These are phyloP conservation scores for Germaria angustata DNA, from an alignment of 2,888 invertebrate species.

Conservation along the genomic window DNA sequence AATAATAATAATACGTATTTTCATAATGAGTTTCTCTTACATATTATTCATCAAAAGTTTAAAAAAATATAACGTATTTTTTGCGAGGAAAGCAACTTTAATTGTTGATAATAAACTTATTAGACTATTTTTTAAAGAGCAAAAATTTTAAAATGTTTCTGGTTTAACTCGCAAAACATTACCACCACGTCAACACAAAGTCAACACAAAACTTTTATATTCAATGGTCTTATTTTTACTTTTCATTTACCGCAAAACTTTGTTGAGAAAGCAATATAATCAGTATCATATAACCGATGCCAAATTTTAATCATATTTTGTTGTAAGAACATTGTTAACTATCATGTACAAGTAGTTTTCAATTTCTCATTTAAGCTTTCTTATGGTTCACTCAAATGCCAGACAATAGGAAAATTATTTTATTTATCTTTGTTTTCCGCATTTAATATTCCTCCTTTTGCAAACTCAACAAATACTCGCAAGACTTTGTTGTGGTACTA, in stretches of 20 bases:
- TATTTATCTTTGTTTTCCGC: slow-evolving; percentile 27
- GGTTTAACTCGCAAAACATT: too few relatives aligned
- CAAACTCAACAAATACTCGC: slow-evolving; percentile 10
- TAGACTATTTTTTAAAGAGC: too few relatives aligned
- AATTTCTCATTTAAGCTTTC: neutral
- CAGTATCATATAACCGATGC: too few relatives aligned
- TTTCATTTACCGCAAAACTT: neutral
- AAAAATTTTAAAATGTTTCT: too few relatives aligned
- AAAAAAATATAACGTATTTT: too few relatives aligned
- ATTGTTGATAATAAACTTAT: too few relatives aligned
- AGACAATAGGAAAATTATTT: neutral
- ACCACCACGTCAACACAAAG: too few relatives aligned
- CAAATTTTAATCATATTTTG: neutral
- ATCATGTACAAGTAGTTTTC: slow-evolving; percentile 2
- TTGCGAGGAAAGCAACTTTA: too few relatives aligned
- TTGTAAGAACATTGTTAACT: slow-evolving; percentile 10
- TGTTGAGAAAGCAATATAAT: neutral
- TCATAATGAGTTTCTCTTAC: too few relatives aligned
- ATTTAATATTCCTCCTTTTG: slow-evolving; percentile 2
- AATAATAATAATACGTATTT: too few relatives aligned
- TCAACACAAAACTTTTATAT: too few relatives aligned
- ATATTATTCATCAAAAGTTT: too few relatives aligned
- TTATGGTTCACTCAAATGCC: neutral
- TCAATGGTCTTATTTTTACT: neutral
- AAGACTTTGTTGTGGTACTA: slow-evolving; percentile 43